Evolutionary conservation across 64 coral and sea anemone genomes (phyloP).

Genomic region (Anthopleura sola): DNA sequence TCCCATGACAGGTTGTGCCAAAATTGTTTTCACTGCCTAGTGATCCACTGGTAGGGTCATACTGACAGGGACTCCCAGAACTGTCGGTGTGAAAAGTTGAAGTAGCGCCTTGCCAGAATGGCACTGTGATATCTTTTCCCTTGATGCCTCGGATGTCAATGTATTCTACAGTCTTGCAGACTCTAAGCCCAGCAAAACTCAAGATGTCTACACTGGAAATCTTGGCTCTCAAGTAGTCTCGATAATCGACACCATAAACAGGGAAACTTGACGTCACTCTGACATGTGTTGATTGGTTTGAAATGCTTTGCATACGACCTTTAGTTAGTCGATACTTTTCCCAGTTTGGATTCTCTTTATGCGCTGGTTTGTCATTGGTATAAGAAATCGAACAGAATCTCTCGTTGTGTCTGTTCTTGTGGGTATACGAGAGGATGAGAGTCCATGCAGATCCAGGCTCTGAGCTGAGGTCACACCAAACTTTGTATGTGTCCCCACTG

Average conservation of each 20-base stretch:
- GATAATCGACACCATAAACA: slow-evolving; percentile 1
- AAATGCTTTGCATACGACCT: slow-evolving; percentile 12
- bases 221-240: too few species aligned
- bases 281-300: slow-evolving; percentile 39
- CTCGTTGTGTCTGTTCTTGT: not conserved
- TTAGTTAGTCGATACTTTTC: slow-evolving; percentile 6
- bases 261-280: slow-evolving; percentile 52
- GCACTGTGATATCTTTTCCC: too few species aligned
- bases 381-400: not conserved
- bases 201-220: too few species aligned
- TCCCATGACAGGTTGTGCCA: slow-evolving; percentile 17
- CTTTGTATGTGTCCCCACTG: not conserved
- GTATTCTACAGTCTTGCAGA: too few species aligned
- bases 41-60: not conserved
- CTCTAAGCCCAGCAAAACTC: too few species aligned
- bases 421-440: slow-evolving; percentile 43
- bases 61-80: not conserved
- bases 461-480: slow-evolving; percentile 50
- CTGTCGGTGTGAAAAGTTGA: not conserved
- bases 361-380: not conserved
- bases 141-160: too few species aligned
- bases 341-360: slow-evolving; percentile 44
- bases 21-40: not conserved
- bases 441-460: slow-evolving; percentile 42
- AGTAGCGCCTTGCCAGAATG: not conserved